A percentile compares a stretch with the other conserved stretches of the same genome.
Evolutionary conservation across 1,140 invertebrate species (phyloP).

Genomic region (Pararge aegeria): DNA sequence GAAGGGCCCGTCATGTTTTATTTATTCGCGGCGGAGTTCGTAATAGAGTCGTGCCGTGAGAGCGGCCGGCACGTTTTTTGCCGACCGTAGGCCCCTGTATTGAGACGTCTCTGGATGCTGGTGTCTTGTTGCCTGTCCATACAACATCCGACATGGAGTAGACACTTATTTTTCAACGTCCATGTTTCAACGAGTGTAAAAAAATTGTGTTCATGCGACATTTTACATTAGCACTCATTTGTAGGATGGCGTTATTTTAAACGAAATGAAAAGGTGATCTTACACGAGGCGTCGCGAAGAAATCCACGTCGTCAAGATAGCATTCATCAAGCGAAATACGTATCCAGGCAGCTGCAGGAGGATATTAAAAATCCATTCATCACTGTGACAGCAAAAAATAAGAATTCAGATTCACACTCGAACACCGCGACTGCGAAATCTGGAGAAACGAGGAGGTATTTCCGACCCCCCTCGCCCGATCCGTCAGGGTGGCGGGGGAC

Average conservation of each 20-base stretch:
- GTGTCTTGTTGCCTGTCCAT: constrained; percentile 72
- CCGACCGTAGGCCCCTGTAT: constrained; percentile 62
- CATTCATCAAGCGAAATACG: constrained; percentile 51
- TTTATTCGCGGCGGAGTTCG: constrained; percentile 73
- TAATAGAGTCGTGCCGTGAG: constrained; percentile 78
- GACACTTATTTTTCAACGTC: constrained; percentile 62
- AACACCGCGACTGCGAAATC: constrained; percentile 70
- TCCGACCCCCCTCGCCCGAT: constrained; percentile 43
- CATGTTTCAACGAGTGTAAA: constrained; percentile 17
- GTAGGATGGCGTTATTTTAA: neutral
- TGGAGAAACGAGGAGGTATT: constrained; percentile 72
- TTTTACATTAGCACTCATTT: neutral
- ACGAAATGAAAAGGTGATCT: neutral
- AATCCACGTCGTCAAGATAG: constrained; percentile 32
- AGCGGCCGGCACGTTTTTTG: constrained; percentile 72
- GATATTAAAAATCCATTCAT: constrained; percentile 79
- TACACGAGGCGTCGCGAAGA: neutral
- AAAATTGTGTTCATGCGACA: constrained; percentile 5
- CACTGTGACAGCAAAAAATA: constrained; percentile 68
- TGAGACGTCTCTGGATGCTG: constrained; percentile 76
- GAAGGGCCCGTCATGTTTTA: constrained; percentile 78
- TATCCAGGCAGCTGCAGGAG: constrained; percentile 59
- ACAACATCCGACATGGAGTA: constrained; percentile 65
- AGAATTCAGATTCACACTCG: constrained; percentile 73
- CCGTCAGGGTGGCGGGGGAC: constrained; percentile 40